phyloP scores from a whole-genome alignment of 2,113 vertebrate genomes.

The Etia nguti region DNA sequence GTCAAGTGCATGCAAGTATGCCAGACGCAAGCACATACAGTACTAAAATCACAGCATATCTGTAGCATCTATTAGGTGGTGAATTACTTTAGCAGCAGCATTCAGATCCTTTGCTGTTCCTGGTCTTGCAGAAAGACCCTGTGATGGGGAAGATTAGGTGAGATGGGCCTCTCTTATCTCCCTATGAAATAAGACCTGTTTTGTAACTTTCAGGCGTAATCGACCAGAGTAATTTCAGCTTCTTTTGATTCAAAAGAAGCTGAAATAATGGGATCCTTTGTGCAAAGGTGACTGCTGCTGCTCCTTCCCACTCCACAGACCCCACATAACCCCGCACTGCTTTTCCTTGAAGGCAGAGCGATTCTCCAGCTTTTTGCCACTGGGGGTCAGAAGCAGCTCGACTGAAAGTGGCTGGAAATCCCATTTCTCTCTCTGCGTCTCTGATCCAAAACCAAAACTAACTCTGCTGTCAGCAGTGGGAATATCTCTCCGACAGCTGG shows the following conservation, averaged over 20 bases:
- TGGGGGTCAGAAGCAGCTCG: slow-evolving; percentile 25
- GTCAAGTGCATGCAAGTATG: not conserved
- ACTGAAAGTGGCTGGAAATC: slow-evolving; percentile 48
- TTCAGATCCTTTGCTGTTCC: slow-evolving; percentile 1
- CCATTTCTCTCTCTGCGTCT: slow-evolving; percentile 38
- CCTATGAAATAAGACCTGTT: slow-evolving; percentile 17
- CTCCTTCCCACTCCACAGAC: slow-evolving; percentile 6
- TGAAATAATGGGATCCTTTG: slow-evolving; percentile 14
- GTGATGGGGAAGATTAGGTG: slow-evolving; percentile 40
- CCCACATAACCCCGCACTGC: not conserved
- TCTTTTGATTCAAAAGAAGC: not conserved
- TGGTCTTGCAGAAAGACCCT: slow-evolving; percentile 14
- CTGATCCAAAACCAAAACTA: slow-evolving; percentile 59
- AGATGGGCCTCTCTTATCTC: slow-evolving; percentile 19
- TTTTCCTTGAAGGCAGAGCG: slow-evolving; percentile 9
- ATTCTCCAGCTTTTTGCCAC: slow-evolving; percentile 43
- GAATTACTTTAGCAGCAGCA: slow-evolving; percentile 57
- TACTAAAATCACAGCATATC: slow-evolving; percentile 16
- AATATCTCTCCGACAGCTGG: slow-evolving; percentile 34
- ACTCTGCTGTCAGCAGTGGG: slow-evolving; percentile 38
- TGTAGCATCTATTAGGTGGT: slow-evolving; percentile 48
- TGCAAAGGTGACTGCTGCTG: not conserved
- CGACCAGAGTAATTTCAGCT: not conserved
- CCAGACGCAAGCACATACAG: slow-evolving; percentile 2
- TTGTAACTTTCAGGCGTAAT: slow-evolving; percentile 17